A percentile compares a stretch with the other conserved stretches of the same genome.
Conservation (phyloP, 2,797 vertebrate genomes). For the Paramormyrops hopkinsi region DNA sequence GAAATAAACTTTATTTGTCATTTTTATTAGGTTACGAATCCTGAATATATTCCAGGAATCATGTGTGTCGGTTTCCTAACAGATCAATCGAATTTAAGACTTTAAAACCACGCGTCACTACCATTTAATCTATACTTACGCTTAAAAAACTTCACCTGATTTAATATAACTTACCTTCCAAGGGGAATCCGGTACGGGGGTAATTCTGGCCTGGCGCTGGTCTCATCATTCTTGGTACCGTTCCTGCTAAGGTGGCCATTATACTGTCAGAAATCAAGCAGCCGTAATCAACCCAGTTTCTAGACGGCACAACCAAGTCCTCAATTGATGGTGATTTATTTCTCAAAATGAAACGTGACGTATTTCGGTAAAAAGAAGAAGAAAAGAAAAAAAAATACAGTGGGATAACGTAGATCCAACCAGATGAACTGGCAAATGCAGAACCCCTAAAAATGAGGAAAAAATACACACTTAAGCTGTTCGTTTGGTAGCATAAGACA, state of each 20-base stretch:
- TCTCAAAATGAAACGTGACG: constrained; percentile 27
- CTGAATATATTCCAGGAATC: not conserved
- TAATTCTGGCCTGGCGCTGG: constrained; percentile 80
- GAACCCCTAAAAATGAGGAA: constrained; percentile 32
- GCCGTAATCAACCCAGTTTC: constrained; percentile 36
- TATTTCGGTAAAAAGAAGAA: constrained; percentile 24
- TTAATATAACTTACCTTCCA: constrained; percentile 67
- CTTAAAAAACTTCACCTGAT: not conserved
- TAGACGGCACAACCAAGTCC: constrained; percentile 35
- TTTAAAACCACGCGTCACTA: not conserved
- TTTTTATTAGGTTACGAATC: not conserved
- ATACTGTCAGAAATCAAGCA: constrained; percentile 35
- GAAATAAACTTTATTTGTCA: not conserved
- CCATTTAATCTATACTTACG: not conserved
- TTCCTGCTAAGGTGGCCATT: constrained; percentile 71
- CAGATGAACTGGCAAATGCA: constrained; percentile 24
- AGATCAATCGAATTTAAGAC: not conserved
- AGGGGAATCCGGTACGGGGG: constrained; percentile 72
- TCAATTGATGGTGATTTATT: constrained; percentile 31
- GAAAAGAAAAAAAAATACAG: constrained; percentile 19
- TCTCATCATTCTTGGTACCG: constrained; percentile 77
- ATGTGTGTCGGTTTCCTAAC: not conserved
- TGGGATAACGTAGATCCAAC: constrained; percentile 26
- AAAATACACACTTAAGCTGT: constrained; percentile 28
- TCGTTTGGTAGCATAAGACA: constrained; percentile 30